phyloP scores from a whole-genome alignment of 2,888 invertebrate species.

The Torymus auratus region DNA sequence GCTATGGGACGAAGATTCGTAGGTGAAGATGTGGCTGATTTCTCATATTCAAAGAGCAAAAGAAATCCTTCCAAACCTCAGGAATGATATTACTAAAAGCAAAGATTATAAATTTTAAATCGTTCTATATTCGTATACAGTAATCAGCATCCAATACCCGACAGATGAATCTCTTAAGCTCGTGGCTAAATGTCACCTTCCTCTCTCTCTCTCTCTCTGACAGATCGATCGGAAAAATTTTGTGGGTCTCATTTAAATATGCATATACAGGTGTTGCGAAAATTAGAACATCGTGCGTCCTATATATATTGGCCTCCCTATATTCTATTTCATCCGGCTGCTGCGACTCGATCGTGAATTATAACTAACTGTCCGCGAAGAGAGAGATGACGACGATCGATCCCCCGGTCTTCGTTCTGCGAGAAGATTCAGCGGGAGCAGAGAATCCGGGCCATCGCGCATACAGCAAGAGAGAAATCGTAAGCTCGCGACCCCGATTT shows the following conservation, averaged over 20 bases:
- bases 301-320: neutral
- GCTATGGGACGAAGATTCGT: too few species aligned
- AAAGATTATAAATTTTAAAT: too few species aligned
- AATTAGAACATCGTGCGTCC: constrained; percentile 33
- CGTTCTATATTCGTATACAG: neutral
- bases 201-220: too few species aligned
- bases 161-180: neutral
- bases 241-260: neutral
- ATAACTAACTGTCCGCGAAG: constrained; percentile 19
- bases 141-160: neutral
- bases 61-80: too few species aligned
- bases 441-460: constrained; percentile 26
- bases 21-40: too few species aligned
- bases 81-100: too few species aligned
- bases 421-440: neutral
- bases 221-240: constrained; percentile 18
- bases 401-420: neutral
- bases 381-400: constrained; percentile 19
- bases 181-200: constrained; percentile 12
- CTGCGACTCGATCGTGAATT: constrained; percentile 23
- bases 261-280: neutral
- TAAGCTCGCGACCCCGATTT: constrained; percentile 34
- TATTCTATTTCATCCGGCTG: constrained; percentile 21
- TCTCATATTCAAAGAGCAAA: too few species aligned
- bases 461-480: neutral